Base-by-base conservation (phyloP, 2,113 vertebrate species). In the Phyllopteryx taeniolatus region DNA sequence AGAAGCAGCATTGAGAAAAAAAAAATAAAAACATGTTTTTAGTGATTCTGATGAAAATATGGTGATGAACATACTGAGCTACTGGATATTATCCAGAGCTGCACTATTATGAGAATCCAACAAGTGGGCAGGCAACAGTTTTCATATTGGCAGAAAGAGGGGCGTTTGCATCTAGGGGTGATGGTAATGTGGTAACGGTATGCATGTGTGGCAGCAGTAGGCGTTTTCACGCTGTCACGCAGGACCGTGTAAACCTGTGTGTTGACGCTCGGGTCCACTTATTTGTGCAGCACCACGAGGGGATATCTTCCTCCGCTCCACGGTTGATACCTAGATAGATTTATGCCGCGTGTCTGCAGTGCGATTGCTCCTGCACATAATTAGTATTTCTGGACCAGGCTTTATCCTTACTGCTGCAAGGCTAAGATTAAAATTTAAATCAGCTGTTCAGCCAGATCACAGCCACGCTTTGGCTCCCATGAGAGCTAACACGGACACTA, bases 371-470 rank as follows among this genome's bases (percentile, higher is more conserved):
- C 68, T 61, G 44, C 73, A 68, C 51, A 43, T 53, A 77, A 67
- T 77, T 67, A 2, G 8, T 54, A 49, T 77, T 76, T 74, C 79
- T 81, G 68, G 90, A 91, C 91, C 92, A 90, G 91, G 90, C 89
- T 89, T 89, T 46, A 67, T 77, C 49, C 88, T 86, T 81, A 87
- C 92, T 93, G 94, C 93, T 91, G 93, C 90, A 90, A 94, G 87
- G 91, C 85, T 90, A 88, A 85, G 89, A 95, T 96, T 93, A 93
- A 92, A 95, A 93, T 95, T 93, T 94, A 94, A 39, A 95, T 95
- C 93, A 92, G 92, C 92, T 91, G 92, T 77, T 78, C 94, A 94
- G 94, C 93, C 93, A 91, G 93, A 93, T 95, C 93, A 92, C 86
- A 91, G 91, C 86, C 90, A 89, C 69, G 63, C 60, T 77, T 75